A percentile compares a stretch with the other conserved stretches of the same genome.
phyloP scores from a whole-genome alignment of 2,797 vertebrate species.

The Setipinna tenuifilis region DNA sequence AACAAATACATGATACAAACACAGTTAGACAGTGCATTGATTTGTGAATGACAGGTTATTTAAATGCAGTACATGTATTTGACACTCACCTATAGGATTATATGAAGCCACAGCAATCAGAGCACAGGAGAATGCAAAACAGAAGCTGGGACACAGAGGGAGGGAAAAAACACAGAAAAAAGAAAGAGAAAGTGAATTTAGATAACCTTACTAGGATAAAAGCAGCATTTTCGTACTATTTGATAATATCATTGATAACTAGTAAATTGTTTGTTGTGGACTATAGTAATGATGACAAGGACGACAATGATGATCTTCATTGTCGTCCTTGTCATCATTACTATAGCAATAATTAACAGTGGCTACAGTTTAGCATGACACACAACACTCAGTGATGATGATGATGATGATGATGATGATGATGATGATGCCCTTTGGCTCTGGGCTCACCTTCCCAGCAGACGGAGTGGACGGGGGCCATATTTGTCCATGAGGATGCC shows the following conservation, averaged over 20 bases:
- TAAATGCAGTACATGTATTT: not conserved
- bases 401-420: not conserved
- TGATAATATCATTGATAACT: no score
- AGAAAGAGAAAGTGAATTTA: not conserved
- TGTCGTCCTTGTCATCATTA: no score
- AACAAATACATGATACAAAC: constrained; percentile 28
- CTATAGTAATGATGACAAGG: no score
- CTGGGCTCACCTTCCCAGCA: constrained; percentile 80
- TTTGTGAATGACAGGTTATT: not conserved
- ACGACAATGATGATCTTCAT: no score
- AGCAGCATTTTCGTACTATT: no score
- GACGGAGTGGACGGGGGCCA: constrained; percentile 81
- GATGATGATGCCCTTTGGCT: not conserved
- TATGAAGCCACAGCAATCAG: constrained; percentile 81
- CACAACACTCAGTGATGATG: not conserved
- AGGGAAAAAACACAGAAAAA: not conserved
- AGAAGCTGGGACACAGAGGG: constrained; percentile 67
- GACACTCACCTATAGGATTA: constrained; percentile 78
- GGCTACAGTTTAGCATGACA: not conserved
- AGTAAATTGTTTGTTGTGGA: no score
- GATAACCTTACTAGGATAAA: not conserved
- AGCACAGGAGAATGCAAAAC: constrained; percentile 82
- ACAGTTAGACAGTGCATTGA: not conserved
- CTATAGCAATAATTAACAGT: no score
- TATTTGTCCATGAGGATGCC: constrained; percentile 77